Evolutionary conservation across 1,140 invertebrate genomes (phyloP).

Genomic region (Drosophila tropicalis): DNA sequence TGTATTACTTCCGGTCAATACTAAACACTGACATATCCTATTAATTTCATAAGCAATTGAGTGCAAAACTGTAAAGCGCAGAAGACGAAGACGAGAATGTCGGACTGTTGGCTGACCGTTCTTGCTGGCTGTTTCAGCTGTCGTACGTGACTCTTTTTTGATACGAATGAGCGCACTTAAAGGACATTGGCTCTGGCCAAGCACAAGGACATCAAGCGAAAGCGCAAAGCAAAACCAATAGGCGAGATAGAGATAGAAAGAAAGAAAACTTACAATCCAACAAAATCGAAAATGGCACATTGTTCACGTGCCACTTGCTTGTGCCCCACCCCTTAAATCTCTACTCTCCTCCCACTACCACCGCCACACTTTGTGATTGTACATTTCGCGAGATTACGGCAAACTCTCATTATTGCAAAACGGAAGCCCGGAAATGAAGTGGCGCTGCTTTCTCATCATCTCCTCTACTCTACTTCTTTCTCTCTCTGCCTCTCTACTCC

Average conservation of each 20-base stretch:
- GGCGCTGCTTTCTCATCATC: slow-evolving; percentile 33
- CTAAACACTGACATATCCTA: slow-evolving; percentile 82
- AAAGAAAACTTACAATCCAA: slow-evolving; percentile 25
- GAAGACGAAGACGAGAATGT: slow-evolving; percentile 19
- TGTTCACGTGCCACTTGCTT: slow-evolving; percentile 66
- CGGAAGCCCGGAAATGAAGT: slow-evolving; percentile 81
- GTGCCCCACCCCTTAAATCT: neutral
- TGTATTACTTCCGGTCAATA: slow-evolving; percentile 83
- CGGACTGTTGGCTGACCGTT: neutral
- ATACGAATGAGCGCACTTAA: slow-evolving; percentile 71
- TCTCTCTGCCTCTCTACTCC: neutral
- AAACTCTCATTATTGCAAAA: slow-evolving; percentile 80
- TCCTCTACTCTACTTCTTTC: neutral
- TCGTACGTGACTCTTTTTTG: slow-evolving; percentile 76
- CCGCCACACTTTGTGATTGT: slow-evolving; percentile 48
- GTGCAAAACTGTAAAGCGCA: slow-evolving; percentile 80
- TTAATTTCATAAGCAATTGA: slow-evolving; percentile 83
- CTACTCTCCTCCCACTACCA: neutral
- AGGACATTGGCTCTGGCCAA: slow-evolving; percentile 58
- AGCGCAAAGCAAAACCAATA: slow-evolving; percentile 6
- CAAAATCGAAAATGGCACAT: slow-evolving; percentile 75
- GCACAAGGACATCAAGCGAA: slow-evolving; percentile 16
- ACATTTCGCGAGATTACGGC: slow-evolving; percentile 76
- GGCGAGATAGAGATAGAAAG: neutral
- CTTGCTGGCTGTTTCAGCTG: neutral